Evolutionary conservation across 1,140 invertebrate species (phyloP).

Genomic region (Atta colombica): DNA sequence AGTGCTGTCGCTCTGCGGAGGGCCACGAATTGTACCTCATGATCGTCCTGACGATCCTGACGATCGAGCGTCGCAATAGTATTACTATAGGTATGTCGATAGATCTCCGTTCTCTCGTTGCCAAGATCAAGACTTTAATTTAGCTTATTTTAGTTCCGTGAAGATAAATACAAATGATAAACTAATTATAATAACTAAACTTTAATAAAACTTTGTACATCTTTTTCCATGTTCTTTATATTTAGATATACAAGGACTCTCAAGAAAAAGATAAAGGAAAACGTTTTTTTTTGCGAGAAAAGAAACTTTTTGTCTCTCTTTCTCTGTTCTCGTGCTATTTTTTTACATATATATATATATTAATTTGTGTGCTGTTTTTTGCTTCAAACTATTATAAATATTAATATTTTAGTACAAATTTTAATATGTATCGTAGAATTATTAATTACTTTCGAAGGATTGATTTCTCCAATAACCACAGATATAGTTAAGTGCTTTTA

Average conservation of each 20-base stretch:
- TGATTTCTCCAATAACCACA: neutral
- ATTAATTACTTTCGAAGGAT: neutral
- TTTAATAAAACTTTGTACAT: neutral
- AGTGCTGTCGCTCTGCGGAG: conserved; percentile 37
- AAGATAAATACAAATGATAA: neutral
- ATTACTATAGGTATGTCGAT: neutral
- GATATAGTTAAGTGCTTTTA: conserved; percentile 20
- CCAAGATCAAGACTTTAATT: neutral
- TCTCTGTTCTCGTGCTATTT: neutral
- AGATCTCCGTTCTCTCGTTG: neutral
- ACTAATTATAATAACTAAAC: neutral
- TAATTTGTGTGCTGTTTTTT: neutral
- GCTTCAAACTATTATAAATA: neutral
- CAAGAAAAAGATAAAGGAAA: neutral
- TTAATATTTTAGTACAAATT: neutral
- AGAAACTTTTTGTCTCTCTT: neutral
- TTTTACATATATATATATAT: neutral
- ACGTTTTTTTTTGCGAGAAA: neutral
- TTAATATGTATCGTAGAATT: neutral
- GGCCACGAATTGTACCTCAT: conserved; percentile 21
- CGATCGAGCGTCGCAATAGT: conserved; percentile 51
- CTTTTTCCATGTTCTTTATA: neutral
- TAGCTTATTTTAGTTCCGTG: neutral
- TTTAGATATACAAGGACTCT: neutral
- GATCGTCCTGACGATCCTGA: conserved; percentile 27